phyloP scores from a whole-genome alignment of 2,888 invertebrate species.

The Monopis laevigella region DNA sequence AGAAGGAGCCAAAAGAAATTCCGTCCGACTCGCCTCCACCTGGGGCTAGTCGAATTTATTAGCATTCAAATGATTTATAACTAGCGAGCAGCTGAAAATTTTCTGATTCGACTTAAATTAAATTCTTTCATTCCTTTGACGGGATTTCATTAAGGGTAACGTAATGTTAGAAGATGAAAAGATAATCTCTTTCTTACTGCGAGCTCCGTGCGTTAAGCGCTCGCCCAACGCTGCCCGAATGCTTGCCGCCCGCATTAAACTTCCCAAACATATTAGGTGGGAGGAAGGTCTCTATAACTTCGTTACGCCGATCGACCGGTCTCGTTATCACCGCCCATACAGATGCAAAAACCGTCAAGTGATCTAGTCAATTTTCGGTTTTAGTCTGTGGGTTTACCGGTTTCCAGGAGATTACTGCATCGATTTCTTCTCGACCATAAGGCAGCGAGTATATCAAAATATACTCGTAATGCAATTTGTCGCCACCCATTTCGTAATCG shows the following conservation, averaged over 20 bases:
- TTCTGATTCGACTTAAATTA: conserved; percentile 66
- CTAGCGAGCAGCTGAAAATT: conserved; percentile 64
- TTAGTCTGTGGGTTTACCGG: no score
- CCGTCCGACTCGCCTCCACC: conserved; percentile 51
- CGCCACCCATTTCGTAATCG: no score
- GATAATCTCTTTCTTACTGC: conserved; percentile 35
- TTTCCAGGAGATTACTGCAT: no score
- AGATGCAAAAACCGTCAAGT: no score
- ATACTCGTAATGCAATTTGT: no score
- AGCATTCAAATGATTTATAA: conserved; percentile 69
- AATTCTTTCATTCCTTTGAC: conserved; percentile 65
- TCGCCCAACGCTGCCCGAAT: not conserved
- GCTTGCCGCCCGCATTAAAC: not conserved
- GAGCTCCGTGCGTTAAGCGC: conserved; percentile 10
- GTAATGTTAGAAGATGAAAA: conserved; percentile 57
- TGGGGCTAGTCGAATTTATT: conserved; percentile 62
- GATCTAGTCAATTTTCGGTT: no score
- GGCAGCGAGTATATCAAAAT: no score
- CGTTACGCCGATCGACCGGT: no score
- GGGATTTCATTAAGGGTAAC: conserved; percentile 62
- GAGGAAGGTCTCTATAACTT: no score
- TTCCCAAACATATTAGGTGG: no score
- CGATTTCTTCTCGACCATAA: no score
- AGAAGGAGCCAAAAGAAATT: conserved; percentile 56
- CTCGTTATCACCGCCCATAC: no score